phyloP scores from a whole-genome alignment of 2,797 vertebrate genomes.

The Poecilia gillii region DNA sequence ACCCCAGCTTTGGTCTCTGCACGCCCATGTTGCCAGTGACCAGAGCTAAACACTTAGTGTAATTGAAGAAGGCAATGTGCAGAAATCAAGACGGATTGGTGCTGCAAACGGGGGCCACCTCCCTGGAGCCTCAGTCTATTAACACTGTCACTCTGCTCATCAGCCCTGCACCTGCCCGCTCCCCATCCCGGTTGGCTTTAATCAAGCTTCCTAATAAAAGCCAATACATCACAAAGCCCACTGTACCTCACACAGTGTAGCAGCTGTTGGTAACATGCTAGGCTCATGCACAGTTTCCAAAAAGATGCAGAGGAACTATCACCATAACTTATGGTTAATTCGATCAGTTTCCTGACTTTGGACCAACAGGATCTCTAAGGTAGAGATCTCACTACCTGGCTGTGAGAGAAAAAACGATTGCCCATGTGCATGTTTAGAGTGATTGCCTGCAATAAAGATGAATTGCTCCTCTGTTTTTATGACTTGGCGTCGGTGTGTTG shows the following conservation, averaged over 20 bases:
- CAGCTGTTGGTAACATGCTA: conserved; percentile 66
- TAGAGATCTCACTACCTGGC: conserved; percentile 56
- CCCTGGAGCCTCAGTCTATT: conserved; percentile 81
- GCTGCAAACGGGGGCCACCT: conserved; percentile 75
- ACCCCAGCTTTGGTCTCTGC: conserved; percentile 34
- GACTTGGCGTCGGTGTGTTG: conserved; percentile 75
- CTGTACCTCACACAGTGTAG: conserved; percentile 61
- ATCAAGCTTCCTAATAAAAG: conserved; percentile 81
- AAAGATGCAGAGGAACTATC: conserved; percentile 14
- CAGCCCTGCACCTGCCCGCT: conserved; percentile 80
- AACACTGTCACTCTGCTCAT: conserved; percentile 85
- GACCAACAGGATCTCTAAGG: conserved; percentile 45
- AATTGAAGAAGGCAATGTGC: conserved; percentile 83
- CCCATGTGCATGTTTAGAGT: conserved; percentile 71
- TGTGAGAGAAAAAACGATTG: conserved; percentile 48
- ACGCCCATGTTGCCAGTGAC: conserved; percentile 60
- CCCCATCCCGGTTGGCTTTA: conserved; percentile 74
- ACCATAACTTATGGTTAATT: conserved; percentile 30
- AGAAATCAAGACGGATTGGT: conserved; percentile 84
- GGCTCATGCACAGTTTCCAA: conserved; percentile 35
- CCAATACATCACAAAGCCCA: conserved; percentile 77
- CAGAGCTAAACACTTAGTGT: conserved; percentile 76
- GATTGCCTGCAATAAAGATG: conserved; percentile 80
- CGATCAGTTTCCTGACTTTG: conserved; percentile 32
- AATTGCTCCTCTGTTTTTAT: conserved; percentile 78